Evolutionary conservation across 2,888 invertebrate genomes (phyloP).

Genomic region (Drepana falcataria): DNA sequence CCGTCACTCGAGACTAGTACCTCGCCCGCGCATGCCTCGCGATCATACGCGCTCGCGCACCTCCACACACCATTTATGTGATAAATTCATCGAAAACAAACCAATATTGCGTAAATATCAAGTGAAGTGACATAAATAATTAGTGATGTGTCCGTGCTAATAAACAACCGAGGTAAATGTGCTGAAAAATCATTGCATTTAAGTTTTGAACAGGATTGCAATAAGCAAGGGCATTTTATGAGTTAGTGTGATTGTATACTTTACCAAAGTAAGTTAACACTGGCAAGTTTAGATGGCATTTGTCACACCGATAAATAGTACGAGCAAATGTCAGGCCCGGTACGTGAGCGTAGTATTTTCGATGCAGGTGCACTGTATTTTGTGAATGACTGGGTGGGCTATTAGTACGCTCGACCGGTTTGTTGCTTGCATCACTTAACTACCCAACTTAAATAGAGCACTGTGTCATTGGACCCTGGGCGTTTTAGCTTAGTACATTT

Average conservation of each 20-base stretch:
- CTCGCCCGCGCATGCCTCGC: conserved; percentile 54
- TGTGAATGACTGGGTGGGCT: conserved; percentile 45
- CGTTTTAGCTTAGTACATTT: conserved; percentile 28
- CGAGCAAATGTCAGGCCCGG: conserved; percentile 13
- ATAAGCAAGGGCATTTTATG: conserved; percentile 51
- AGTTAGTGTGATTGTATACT: conserved; percentile 19
- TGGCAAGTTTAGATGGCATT: conserved; percentile 6
- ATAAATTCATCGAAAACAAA: conserved; percentile 33
- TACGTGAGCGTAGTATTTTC: conserved; percentile 25
- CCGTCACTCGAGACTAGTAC: conserved; percentile 56
- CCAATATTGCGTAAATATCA: conserved; percentile 31
- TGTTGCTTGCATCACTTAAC: conserved; percentile 47
- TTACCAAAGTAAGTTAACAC: conserved; percentile 2
- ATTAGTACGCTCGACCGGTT: conserved; percentile 44
- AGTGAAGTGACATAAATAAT: conserved; percentile 47
- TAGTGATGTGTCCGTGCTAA: conserved; percentile 45
- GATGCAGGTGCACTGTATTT: conserved; percentile 45
- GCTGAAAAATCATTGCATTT: conserved; percentile 17
- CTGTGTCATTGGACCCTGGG: conserved; percentile 45
- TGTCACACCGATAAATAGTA: conserved; percentile 8
- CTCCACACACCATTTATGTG: conserved; percentile 25
- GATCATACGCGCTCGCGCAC: conserved; percentile 37
- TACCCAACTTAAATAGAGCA: conserved; percentile 35
- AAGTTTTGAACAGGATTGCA: conserved; percentile 25
- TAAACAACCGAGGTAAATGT: conserved; percentile 46